Base-by-base conservation (phyloP, 2,888 invertebrate genomes). In the Labia minor region DNA sequence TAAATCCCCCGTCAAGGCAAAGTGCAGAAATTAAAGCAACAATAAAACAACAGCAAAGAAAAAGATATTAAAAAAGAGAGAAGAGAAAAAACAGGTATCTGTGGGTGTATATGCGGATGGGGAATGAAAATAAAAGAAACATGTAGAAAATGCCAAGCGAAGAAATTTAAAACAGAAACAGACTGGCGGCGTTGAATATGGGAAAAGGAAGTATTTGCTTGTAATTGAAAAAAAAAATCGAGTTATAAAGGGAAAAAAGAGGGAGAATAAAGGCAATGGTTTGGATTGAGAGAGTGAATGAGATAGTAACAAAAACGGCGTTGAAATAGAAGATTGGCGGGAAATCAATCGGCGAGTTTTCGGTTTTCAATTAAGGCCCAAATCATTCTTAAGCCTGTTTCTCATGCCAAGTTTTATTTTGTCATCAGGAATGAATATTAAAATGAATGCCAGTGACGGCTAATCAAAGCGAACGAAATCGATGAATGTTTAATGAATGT, bases 141-240 rank as follows among this genome's bases (percentile, higher is more conserved):
- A 49, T 49, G 49, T 49, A 16, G 14, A 49, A 49, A 49, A 14
- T n/a, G 8, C 26, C 2, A 49, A 14, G 16, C 49, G 14, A 49
- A 49, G 49, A 49, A 49, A 49, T 49, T 49, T 49, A 49, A 49
- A 49, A 49, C 49, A 49, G 49, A n/a, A n/a, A 26, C 26, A 26
- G 49, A 16, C 16, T 49, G 49, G 14, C n/a, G 49, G 14, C n/a
- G 49, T 49, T 49, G 49, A 8, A 16, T 49, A 49, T 49, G 49
- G 14, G 49, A 49, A 49, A 49, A 14, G 49, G 49, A 33, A 49
- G 49, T 4, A 14, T 49, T 11, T 14, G 49, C 49, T 49, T 49
- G 49, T 49, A 49, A 49, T 49, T 49, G 49, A 49, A 49, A 49
- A 49, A 49, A 49, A 49, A 49, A 49, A 49, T 49, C 49, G 49